phyloP scores from a whole-genome alignment of 2,113 vertebrate species.

The Polypterus senegalus region DNA sequence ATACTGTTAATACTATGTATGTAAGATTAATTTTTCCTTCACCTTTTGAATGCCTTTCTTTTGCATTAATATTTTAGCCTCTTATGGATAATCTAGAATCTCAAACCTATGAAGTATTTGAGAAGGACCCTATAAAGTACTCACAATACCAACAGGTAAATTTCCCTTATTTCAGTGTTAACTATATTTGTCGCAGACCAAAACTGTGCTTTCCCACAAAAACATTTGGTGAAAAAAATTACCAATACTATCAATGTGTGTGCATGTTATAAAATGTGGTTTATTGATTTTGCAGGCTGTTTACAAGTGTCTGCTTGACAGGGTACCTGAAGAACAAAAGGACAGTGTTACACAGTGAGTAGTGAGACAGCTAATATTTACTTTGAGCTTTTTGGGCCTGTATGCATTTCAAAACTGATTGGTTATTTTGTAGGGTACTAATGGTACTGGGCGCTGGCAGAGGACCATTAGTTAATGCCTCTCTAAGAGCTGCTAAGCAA shows the following conservation, averaged over 20 bases:
- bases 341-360: slow-evolving; percentile 78
- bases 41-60: too few species aligned
- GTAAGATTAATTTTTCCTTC: too few species aligned
- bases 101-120: slow-evolving; percentile 88
- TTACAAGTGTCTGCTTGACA: slow-evolving; percentile 77
- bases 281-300: slow-evolving; percentile 49
- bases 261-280: too few species aligned
- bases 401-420: too few species aligned
- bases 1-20: too few species aligned
- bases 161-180: background rate
- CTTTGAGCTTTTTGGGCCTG: too few species aligned
- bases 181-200: too few species aligned
- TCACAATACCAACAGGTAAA: slow-evolving; percentile 84
- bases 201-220: too few species aligned
- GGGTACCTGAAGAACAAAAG: slow-evolving; percentile 77
- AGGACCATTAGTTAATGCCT: slow-evolving; percentile 77
- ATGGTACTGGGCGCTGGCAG: slow-evolving; percentile 85
- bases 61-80: slow-evolving; percentile 42
- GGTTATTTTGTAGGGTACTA: slow-evolving; percentile 48
- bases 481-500: slow-evolving; percentile 69
- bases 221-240: too few species aligned
- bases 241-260: too few species aligned
- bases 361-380: background rate
- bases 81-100: slow-evolving; percentile 91
- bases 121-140: slow-evolving; percentile 89